These are phyloP conservation scores for Phacellophora camtschatica DNA, from an alignment of 30 jellyfish, hydroid and myxozoan genomes.

Conservation along the genomic window DNA sequence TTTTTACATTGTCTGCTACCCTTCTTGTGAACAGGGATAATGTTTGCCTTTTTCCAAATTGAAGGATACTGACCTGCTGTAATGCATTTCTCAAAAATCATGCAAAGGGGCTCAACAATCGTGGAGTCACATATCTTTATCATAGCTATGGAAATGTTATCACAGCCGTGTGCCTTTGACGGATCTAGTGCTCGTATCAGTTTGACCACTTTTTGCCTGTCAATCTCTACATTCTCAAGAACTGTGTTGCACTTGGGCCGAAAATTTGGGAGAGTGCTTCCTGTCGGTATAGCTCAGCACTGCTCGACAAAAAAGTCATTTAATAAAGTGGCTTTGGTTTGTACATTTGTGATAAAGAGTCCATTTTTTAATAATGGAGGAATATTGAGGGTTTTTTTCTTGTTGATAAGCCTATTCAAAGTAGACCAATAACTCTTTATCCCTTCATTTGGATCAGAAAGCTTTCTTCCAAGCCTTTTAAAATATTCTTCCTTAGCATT, in stretches of 20 bases:
- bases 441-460: constrained; percentile 44
- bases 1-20: constrained; percentile 37
- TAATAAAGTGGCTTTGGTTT: constrained; percentile 21
- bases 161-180: constrained; percentile 54
- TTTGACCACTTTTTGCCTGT: background rate
- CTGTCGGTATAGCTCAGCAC: constrained; percentile 3
- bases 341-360: constrained; percentile 18
- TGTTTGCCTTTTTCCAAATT: constrained; percentile 46
- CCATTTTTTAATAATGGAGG: constrained; percentile 46
- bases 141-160: constrained; percentile 42
- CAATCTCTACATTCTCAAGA: background rate
- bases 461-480: constrained; percentile 35
- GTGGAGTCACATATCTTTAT: constrained; percentile 37
- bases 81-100: constrained; percentile 19
- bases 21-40: constrained; percentile 51
- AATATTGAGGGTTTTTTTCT: constrained; percentile 11
- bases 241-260: background rate
- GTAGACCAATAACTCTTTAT: constrained; percentile 50
- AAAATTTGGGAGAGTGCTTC: constrained; percentile 24
- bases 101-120: constrained; percentile 44
- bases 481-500: constrained; percentile 42
- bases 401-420: constrained; percentile 20
- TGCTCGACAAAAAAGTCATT: constrained; percentile 34
- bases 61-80: constrained; percentile 28
- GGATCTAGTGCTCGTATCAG: constrained; percentile 28